A percentile compares a stretch with the other conserved stretches of the same genome.
Evolutionary conservation across 2,888 invertebrate species (phyloP).

Genomic region (Acrobasis consociella): DNA sequence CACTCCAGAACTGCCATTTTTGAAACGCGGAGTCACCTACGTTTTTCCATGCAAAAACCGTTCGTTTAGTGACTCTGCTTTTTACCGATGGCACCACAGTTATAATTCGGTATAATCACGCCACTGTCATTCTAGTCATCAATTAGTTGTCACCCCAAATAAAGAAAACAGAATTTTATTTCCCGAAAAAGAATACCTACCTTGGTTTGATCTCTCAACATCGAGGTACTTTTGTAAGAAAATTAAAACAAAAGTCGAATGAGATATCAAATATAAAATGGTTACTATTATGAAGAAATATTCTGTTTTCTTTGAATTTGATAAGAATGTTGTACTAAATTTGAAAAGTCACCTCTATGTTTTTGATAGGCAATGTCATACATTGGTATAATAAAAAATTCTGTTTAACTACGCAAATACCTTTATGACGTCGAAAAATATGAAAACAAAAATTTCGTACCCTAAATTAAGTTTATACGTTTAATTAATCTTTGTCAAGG

Average conservation of each 20-base stretch:
- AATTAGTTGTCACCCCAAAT: conserved; percentile 48
- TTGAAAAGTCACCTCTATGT: background rate
- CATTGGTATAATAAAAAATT: background rate
- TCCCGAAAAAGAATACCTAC: background rate
- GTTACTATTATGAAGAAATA: conserved; percentile 1
- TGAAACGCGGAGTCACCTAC: no score
- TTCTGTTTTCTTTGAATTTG: conserved; percentile 8
- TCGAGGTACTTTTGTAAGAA: background rate
- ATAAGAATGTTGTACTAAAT: conserved; percentile 46
- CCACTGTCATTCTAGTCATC: conserved; percentile 58
- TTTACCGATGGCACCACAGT: no score
- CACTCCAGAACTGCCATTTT: no score
- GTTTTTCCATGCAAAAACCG: no score
- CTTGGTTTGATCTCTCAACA: background rate
- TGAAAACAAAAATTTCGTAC: no score
- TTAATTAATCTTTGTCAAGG: no score
- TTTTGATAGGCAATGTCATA: conserved; percentile 19
- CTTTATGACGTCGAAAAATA: no score
- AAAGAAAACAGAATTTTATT: conserved; percentile 9
- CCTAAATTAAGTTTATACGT: no score
- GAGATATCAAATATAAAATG: background rate
- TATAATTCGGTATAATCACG: conserved; percentile 47
- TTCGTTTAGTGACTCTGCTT: no score
- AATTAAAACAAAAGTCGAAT: background rate
- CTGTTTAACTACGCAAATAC: no score